These are phyloP conservation scores for Euglossa dilemma DNA, from an alignment of 1,140 invertebrate species.

Conservation along the genomic window DNA sequence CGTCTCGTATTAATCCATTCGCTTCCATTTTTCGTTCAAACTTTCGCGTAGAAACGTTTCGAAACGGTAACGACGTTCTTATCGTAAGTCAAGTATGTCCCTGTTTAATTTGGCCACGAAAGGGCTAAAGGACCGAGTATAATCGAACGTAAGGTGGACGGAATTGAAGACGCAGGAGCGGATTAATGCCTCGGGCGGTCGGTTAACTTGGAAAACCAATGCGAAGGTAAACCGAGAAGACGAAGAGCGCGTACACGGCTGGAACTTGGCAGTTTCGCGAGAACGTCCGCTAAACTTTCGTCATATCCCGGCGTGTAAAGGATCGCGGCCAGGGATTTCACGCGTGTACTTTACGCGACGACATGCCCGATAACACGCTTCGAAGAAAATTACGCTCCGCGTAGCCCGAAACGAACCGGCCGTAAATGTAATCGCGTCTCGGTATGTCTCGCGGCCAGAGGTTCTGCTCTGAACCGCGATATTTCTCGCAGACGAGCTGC, in stretches of 20 bases:
- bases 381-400: slow-evolving; percentile 21
- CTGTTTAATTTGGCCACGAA: no score
- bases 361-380: slow-evolving; percentile 14
- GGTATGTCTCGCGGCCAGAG: background rate
- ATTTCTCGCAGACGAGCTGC: background rate
- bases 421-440: slow-evolving; percentile 9
- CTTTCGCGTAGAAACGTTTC: no score
- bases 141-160: no score
- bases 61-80: no score
- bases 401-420: slow-evolving; percentile 1
- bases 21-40: no score
- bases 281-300: slow-evolving; percentile 26
- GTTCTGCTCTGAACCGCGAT: background rate
- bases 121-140: no score
- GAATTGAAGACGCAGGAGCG: background rate
- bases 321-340: slow-evolving; percentile 10
- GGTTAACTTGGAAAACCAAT: background rate
- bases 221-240: background rate
- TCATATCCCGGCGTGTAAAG: background rate
- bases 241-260: no score
- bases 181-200: background rate
- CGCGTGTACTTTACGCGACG: slow-evolving; percentile 27
- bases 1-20: no score
- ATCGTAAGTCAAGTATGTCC: no score
- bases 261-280: slow-evolving; percentile 20